Conservation (phyloP, 2,888 invertebrate genomes). For the Corythucha ciliata region DNA sequence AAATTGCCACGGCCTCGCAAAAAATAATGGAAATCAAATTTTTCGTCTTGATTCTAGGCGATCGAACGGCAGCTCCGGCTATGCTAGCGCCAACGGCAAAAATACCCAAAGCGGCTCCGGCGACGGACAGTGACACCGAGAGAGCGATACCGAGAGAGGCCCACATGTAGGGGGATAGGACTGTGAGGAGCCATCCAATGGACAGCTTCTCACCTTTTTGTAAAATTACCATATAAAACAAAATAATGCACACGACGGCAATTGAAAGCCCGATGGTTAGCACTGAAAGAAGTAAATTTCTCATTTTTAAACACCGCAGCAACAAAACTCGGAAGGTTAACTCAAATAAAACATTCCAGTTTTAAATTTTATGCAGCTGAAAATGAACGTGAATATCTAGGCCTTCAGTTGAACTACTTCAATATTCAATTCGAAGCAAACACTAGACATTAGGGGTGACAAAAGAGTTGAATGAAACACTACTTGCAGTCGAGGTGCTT, state of each 20-base stretch:
- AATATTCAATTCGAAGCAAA: no score
- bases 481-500: no score
- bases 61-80: conserved; percentile 91
- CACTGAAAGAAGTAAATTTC: no score
- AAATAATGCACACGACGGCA: conserved; percentile 4
- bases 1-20: conserved; percentile 99
- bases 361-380: no score
- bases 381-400: no score
- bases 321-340: no score
- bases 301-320: no score
- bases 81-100: conserved; percentile 73
- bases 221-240: conserved; percentile 25
- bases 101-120: conserved; percentile 96
- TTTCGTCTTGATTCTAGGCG: conserved; percentile 97
- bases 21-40: conserved; percentile 99
- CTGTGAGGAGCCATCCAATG: conserved; percentile 81
- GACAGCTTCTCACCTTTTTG: conserved; percentile 80
- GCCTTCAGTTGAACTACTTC: no score
- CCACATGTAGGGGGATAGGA: conserved; percentile 89
- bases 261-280: conserved; percentile 8
- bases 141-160: conserved; percentile 88
- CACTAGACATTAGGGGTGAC: no score
- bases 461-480: no score
- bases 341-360: no score
- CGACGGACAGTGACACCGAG: conserved; percentile 88